These are phyloP conservation scores for Diaperis boleti DNA, from an alignment of 2,888 invertebrate species.

Conservation along the genomic window DNA sequence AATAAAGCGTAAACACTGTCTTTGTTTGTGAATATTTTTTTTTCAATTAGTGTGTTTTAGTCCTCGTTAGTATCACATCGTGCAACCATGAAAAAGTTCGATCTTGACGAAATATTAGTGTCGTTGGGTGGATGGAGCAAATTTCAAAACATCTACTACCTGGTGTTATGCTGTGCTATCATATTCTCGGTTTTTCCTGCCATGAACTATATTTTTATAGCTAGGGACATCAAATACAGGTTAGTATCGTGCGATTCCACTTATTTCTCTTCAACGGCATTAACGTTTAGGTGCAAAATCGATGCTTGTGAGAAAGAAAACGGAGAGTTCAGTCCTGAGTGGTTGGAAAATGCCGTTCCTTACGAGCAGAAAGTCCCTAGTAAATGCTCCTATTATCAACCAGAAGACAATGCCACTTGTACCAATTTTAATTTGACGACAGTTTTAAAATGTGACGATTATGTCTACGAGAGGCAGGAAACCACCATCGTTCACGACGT, in stretches of 20 bases:
- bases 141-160: conserved; percentile 63
- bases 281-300: conserved; percentile 66
- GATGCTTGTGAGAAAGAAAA: conserved; percentile 68
- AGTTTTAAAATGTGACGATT: conserved; percentile 54
- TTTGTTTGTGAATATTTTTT: conserved; percentile 29
- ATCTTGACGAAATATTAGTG: conserved; percentile 31
- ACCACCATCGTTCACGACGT: conserved; percentile 61
- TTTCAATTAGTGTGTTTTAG: conserved; percentile 30
- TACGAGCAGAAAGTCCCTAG: conserved; percentile 53
- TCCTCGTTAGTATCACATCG: conserved; percentile 51
- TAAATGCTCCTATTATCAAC: conserved; percentile 53
- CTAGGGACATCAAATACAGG: conserved; percentile 57
- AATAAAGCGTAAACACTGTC: conserved; percentile 15
- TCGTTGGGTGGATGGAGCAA: conserved; percentile 66
- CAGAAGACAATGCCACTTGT: conserved; percentile 42
- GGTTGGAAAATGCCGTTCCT: conserved; percentile 68
- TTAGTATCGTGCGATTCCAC: conserved; percentile 35
- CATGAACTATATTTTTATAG: conserved; percentile 57
- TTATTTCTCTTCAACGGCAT: not conserved
- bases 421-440: conserved; percentile 44
- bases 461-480: conserved; percentile 59
- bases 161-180: conserved; percentile 53
- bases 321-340: conserved; percentile 61
- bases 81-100: conserved; percentile 27
- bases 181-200: conserved; percentile 53